Conservation (phyloP, 1,140 invertebrate genomes). For the Drosophila setifemur region DNA sequence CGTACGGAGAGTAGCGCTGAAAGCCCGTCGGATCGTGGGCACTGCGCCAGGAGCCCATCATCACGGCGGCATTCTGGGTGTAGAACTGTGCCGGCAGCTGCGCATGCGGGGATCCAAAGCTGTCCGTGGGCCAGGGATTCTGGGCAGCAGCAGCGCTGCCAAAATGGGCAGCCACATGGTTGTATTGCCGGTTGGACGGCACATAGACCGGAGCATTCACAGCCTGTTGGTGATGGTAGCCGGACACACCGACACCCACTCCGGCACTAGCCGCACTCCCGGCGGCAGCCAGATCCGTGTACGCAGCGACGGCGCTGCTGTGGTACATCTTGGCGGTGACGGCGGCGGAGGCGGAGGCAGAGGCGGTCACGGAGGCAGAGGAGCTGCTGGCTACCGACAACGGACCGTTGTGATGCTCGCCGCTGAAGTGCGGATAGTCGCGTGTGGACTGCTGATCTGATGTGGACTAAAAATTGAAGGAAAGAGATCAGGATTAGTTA, state of each 20-base stretch:
- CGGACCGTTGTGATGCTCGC: conserved; percentile 57
- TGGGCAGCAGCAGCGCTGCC: conserved; percentile 82
- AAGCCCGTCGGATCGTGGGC: conserved; percentile 89
- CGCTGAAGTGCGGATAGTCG: conserved; percentile 61
- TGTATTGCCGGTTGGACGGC: conserved; percentile 83
- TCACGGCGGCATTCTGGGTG: conserved; percentile 87
- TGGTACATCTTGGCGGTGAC: conserved; percentile 79
- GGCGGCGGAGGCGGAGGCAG: conserved; percentile 37
- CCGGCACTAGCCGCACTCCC: conserved; percentile 67
- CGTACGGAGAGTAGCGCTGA: conserved; percentile 89
- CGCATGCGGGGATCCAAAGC: conserved; percentile 81
- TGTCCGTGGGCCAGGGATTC: conserved; percentile 79
- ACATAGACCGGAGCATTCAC: conserved; percentile 84
- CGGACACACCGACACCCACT: conserved; percentile 68
- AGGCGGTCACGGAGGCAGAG: conserved; percentile 22
- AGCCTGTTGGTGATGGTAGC: conserved; percentile 71
- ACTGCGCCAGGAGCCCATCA: conserved; percentile 90
- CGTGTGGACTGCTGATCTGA: conserved; percentile 65
- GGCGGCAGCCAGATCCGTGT: conserved; percentile 78
- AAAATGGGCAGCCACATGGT: conserved; percentile 79
- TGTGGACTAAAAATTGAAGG: conserved; percentile 45
- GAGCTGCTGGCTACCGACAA: conserved; percentile 28
- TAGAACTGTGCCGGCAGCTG: conserved; percentile 86
- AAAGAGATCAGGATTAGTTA: neutral
- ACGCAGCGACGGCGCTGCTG: conserved; percentile 69